Base-by-base conservation (phyloP, 53 echinoderm and acorn worm genomes). In the Pentamera pediparva region DNA sequence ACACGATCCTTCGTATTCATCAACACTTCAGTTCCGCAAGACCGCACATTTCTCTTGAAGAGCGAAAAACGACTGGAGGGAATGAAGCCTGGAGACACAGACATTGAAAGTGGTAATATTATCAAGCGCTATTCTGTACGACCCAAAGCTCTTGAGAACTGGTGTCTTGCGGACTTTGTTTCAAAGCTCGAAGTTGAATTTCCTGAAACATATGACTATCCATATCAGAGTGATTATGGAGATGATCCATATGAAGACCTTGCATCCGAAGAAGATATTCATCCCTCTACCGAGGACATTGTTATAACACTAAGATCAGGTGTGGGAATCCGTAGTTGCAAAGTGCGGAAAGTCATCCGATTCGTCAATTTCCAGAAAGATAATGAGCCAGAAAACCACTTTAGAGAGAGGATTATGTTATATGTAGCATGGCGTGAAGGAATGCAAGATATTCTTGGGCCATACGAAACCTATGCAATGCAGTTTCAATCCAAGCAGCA, bases 111-210 rank as follows among this genome's bases (percentile, higher is more conserved):
- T n/a, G n/a, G n/a, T n/a, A n/a, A n/a, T n/a, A n/a, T n/a, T n/a
- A n/a, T n/a, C n/a, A n/a, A n/a, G n/a, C n/a, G n/a, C n/a, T n/a
- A n/a, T n/a, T n/a, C n/a, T n/a, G n/a, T n/a, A n/a, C n/a, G n/a
- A n/a, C n/a, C n/a, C n/a, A n/a, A n/a, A n/a, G n/a, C n/a, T n/a
- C n/a, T n/a, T n/a, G n/a, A n/a, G n/a, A n/a, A n/a, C 0, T 79
- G 79, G 79, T 79, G 69, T 50, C 28, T 79, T 15, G 79, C 57
- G 20, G 79, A 79, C 29, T 79, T 55, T 56, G 75, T 76, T 20
- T 74, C 81, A 30, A 81, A 61, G 32, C 36, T 81, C 0, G 17
- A 6, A 3, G 49, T 81, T 43, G 6, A 41, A 41, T 81, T 35
- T 58, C 81, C 81, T 35, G 37, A 59, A 74, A 41, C n/a, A n/a